Evolutionary conservation across 2,113 vertebrate species (phyloP).

Genomic region (Ardeotis arabs): DNA sequence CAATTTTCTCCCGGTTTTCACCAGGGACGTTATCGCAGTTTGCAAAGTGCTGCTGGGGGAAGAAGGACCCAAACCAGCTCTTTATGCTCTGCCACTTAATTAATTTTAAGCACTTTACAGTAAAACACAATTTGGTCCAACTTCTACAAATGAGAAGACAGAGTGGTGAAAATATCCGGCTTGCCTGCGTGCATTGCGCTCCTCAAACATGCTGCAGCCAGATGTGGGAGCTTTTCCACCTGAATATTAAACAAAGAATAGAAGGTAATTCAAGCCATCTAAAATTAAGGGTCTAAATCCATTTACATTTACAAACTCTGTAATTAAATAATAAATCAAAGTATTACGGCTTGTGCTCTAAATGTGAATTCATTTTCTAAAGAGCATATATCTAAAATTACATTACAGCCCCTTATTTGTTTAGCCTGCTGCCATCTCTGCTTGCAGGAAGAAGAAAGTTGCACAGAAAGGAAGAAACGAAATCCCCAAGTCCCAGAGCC

Average conservation of each 20-base stretch:
- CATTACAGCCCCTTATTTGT: slow-evolving; percentile 29
- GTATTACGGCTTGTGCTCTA: not conserved
- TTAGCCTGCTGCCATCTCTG: not conserved
- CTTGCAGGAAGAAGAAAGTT: not conserved
- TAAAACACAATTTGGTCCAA: not conserved
- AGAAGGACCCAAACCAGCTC: not conserved
- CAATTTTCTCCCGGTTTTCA: not conserved
- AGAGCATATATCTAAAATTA: slow-evolving; percentile 14
- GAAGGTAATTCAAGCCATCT: slow-evolving; percentile 32
- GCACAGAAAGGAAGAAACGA: not conserved
- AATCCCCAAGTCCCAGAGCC: not conserved
- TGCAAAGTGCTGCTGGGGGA: not conserved
- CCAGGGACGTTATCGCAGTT: not conserved
- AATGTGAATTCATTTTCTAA: slow-evolving; percentile 19
- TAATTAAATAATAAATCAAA: slow-evolving; percentile 67
- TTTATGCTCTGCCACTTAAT: not conserved
- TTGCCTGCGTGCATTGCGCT: not conserved
- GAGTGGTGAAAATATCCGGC: not conserved
- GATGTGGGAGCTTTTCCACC: not conserved
- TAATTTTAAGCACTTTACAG: slow-evolving; percentile 8
- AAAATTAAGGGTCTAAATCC: slow-evolving; percentile 45
- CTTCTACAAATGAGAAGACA: not conserved
- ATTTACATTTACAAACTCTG: slow-evolving; percentile 44
- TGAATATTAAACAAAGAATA: slow-evolving; percentile 31
- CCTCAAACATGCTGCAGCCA: not conserved